These are phyloP conservation scores for Menura novaehollandiae DNA, from an alignment of 2,113 vertebrate species.

Conservation along the genomic window DNA sequence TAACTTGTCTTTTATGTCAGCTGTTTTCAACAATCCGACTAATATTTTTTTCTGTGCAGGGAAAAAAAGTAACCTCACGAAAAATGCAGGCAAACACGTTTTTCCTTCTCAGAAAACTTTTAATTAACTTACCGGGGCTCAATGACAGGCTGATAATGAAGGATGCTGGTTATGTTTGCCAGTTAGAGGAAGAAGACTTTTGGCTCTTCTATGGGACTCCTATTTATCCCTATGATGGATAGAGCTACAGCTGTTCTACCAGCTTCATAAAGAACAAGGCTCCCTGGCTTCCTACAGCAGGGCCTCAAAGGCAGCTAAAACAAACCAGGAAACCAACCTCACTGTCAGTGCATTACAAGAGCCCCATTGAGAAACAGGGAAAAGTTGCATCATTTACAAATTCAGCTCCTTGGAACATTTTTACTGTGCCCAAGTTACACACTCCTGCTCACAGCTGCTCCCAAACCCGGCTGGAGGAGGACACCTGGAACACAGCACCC, in stretches of 20 bases:
- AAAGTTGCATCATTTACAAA: constrained; percentile 58
- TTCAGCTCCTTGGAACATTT: constrained; percentile 40
- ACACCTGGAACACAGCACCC: constrained; percentile 39
- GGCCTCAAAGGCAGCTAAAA: constrained; percentile 41
- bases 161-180: background rate
- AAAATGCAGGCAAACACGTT: background rate
- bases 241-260: constrained; percentile 55
- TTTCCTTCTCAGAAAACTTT: background rate
- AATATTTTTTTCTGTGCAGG: background rate
- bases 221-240: constrained; percentile 49
- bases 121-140: background rate
- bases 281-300: constrained; percentile 40
- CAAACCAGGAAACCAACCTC: constrained; percentile 63
- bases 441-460: constrained; percentile 42
- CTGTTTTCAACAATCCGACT: background rate
- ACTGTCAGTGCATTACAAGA: constrained; percentile 52
- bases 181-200: constrained; percentile 16
- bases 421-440: background rate
- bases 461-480: background rate
- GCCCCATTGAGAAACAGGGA: constrained; percentile 50
- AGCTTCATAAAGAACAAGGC: constrained; percentile 60
- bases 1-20: background rate
- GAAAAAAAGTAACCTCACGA: background rate
- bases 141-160: background rate
- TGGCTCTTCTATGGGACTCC: background rate